These are phyloP conservation scores for Chauna torquata DNA, from an alignment of 2,113 vertebrate genomes.

Conservation along the genomic window DNA sequence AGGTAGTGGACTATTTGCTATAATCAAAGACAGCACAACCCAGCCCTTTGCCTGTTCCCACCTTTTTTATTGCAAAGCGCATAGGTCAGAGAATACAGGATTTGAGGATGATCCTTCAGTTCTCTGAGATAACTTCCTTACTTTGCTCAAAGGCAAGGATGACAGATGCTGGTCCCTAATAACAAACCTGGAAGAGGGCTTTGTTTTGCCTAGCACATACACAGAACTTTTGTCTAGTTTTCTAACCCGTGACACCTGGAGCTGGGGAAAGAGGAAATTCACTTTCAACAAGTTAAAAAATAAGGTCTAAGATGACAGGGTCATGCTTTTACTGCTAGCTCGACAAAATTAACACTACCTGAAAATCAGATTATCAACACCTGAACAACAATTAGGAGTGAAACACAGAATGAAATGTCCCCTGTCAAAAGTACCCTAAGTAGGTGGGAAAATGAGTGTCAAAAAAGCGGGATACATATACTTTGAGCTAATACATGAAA, in stretches of 20 bases:
- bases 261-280: not conserved
- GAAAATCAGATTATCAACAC: not conserved
- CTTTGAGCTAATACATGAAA: not conserved
- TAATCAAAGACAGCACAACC: not conserved
- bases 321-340: not conserved
- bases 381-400: not conserved
- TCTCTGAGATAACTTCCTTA: not conserved
- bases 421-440: not conserved
- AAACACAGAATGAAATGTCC: not conserved
- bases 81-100: not conserved
- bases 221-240: not conserved
- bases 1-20: not conserved
- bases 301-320: not conserved
- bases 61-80: not conserved
- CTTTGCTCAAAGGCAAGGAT: not conserved
- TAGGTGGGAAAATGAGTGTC: not conserved
- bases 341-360: not conserved
- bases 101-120: not conserved
- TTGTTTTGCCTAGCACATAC: not conserved
- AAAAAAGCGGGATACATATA: not conserved
- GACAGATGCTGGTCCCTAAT: not conserved
- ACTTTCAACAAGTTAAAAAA: not conserved
- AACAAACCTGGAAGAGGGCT: not conserved
- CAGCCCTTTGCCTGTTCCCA: not conserved
- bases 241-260: not conserved